phyloP scores from a whole-genome alignment of 2,797 vertebrate species.

The Hozukius guyotensis region DNA sequence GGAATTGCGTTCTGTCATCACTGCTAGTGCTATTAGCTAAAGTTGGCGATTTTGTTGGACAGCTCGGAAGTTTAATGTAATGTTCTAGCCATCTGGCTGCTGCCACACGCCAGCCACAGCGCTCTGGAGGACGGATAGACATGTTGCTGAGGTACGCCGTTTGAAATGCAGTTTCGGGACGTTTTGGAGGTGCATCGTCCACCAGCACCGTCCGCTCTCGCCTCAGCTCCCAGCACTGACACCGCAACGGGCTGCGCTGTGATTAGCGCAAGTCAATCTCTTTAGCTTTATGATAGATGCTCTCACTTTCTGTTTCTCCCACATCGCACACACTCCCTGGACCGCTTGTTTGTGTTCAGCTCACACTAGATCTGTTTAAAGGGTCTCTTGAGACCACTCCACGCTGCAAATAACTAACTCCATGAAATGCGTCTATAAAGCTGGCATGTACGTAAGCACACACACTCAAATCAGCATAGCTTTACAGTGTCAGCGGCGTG shows the following conservation, averaged over 20 bases:
- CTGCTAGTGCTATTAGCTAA: fast-evolving
- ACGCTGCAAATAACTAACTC: not conserved
- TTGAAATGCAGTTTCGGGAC: no score
- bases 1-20: no score
- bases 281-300: not conserved
- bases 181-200: no score
- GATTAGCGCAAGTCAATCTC: not conserved
- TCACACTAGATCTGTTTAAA: not conserved
- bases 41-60: no score
- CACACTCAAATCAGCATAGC: slow-evolving; percentile 5
- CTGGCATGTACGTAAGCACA: not conserved
- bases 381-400: not conserved
- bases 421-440: not conserved
- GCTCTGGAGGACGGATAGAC: no score
- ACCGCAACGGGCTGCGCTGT: no score
- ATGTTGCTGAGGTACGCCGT: no score
- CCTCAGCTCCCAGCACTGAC: no score
- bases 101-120: no score
- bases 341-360: not conserved
- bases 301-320: not conserved
- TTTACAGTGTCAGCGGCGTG: slow-evolving; percentile 8
- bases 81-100: no score
- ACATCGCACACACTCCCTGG: not conserved
- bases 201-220: no score
- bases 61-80: no score